Percentiles rank a stretch among this genome's conserved stretches.
Conservation (phyloP, 2,113 vertebrate species). For the rabbit (Oryctolagus cuniculus) region mOryCun1.1 NC_091433.1:100800501-100801000, state of each 20-base stretch:
- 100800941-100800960: no score
- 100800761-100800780: not conserved
- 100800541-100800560: not conserved
- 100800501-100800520: not conserved
- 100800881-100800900: no score
- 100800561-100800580: not conserved
- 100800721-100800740: not conserved
- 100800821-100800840: not conserved
- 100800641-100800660: not conserved
- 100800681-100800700: not conserved
- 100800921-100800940: no score
- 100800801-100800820: not conserved
- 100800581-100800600: not conserved
- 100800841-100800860: no score
- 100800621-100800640: not conserved
- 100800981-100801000: no score
- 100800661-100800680: not conserved
- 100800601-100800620: not conserved
- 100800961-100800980: no score
- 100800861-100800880: no score
- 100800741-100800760: not conserved
- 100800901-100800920: no score
- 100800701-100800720: not conserved
- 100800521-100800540: not conserved
- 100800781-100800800: not conserved